Base-by-base conservation (phyloP, 1,140 invertebrate species). In the Ceratina japonica region DNA sequence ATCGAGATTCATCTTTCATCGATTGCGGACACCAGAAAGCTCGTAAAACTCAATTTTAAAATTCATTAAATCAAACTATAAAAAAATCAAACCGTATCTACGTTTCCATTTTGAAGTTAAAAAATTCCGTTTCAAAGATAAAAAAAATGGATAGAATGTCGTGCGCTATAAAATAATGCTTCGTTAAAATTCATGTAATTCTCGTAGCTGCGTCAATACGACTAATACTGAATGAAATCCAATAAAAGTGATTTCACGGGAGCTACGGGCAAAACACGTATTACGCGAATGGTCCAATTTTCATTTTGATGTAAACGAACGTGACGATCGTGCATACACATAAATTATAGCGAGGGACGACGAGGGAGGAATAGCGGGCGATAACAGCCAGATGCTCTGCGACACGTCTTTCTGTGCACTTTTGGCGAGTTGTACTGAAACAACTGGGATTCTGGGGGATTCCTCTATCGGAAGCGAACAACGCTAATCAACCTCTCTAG, bases 261-360 rank as follows among this genome's bases (percentile, higher is more conserved):
- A 37, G 37, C 7, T 37, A 37, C 37, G 2, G 37, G 37, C n/a
- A n/a, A n/a, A n/a, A n/a, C n/a, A n/a, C 37, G 37, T 37, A 7
- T 7, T 37, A 37, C 37, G 37, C 7, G 3, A 7, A 37, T 37
- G n/a, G n/a, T 66, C 65, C 56, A 18, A 49, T 71, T 37, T 63
- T 63, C 52, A 82, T 82, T 68, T 76, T 72, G 24, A 66, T 63
- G 64, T 52, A 64, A 78, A 63, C 52, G 66, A 70, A 72, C 80
- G 63, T 56, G 74, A 82, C 56, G 51, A 63, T 24, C 22, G 51
- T 71, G 83, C 75, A 80, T 84, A 59, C 77, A 62, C 69, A 59
- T 66, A 69, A 84, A 66, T 79, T 49, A 52, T 69, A 15, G 37
- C 13, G 7, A 15, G n/a, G 16, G 51, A 4, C n/a, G n/a, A n/a